phyloP scores from a whole-genome alignment of 2,113 vertebrate genomes.

The Gymnocephalus cernua region DNA sequence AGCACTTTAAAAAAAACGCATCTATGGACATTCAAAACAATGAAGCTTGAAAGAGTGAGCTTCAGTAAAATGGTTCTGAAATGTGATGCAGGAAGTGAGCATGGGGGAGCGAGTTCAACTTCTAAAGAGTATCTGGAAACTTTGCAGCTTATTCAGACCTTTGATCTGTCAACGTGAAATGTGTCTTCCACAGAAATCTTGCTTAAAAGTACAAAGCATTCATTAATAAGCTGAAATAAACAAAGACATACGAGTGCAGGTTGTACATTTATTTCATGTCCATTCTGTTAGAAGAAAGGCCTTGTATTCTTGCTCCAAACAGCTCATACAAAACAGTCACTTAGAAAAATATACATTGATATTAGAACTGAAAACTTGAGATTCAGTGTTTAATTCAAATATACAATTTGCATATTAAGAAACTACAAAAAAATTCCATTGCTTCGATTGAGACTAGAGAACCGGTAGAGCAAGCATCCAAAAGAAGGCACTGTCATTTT shows the following conservation, averaged over 20 bases:
- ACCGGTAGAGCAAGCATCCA: conserved; percentile 52
- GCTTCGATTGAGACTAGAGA: conserved; percentile 65
- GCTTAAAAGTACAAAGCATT: background rate
- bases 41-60: conserved; percentile 4
- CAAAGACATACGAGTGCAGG: conserved; percentile 52
- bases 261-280: conserved; percentile 80
- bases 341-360: conserved; percentile 85
- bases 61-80: conserved; percentile 34
- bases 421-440: conserved; percentile 73
- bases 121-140: conserved; percentile 54
- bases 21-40: conserved; percentile 8
- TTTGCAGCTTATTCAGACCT: conserved; percentile 27
- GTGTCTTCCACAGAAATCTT: conserved; percentile 5
- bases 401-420: conserved; percentile 81
- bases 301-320: conserved; percentile 71
- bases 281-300: conserved; percentile 71
- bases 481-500: conserved; percentile 72
- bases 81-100: conserved; percentile 58
- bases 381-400: conserved; percentile 84
- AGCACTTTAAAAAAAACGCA: conserved; percentile 9
- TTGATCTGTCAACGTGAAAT: conserved; percentile 45
- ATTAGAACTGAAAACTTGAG: conserved; percentile 78
- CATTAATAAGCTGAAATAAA: conserved; percentile 32
- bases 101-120: conserved; percentile 35
- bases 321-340: conserved; percentile 73